phyloP scores from a whole-genome alignment of 2,888 invertebrate species.

The Melikaiella ostensackeni region DNA sequence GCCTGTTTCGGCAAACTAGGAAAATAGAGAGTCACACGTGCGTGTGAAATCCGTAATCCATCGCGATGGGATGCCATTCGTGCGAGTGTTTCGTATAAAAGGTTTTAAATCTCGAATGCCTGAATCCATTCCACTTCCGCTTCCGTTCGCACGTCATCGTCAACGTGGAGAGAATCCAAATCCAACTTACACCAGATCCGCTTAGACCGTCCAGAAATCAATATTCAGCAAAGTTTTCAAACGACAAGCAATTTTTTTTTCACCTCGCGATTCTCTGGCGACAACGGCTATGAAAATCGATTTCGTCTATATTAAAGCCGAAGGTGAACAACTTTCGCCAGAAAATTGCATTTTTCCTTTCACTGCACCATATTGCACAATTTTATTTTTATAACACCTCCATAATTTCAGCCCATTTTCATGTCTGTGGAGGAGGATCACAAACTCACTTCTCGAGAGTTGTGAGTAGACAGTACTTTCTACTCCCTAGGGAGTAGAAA shows the following conservation, averaged over 20 bases:
- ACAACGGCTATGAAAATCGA: conserved; percentile 11
- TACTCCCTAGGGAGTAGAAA: too few relatives aligned
- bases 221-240: conserved; percentile 24
- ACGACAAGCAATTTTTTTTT: conserved; percentile 29
- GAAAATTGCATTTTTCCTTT: conserved; percentile 13
- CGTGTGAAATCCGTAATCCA: conserved; percentile 62
- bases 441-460: too few relatives aligned
- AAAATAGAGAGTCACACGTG: conserved; percentile 42
- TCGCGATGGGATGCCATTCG: conserved; percentile 64
- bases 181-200: conserved; percentile 32
- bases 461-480: too few relatives aligned
- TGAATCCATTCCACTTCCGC: conserved; percentile 55
- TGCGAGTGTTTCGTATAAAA: conserved; percentile 61
- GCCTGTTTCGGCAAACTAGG: conserved; percentile 39
- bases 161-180: conserved; percentile 59
- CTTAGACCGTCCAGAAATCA: conserved; percentile 8
- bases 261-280: neutral
- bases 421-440: too few relatives aligned
- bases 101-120: conserved; percentile 53
- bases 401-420: too few relatives aligned
- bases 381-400: neutral
- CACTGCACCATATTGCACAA: conserved; percentile 23
- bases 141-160: conserved; percentile 60
- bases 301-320: conserved; percentile 21
- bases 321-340: neutral